Conservation (phyloP, 2,797 vertebrate genomes). For the Onychomys leucogaster region DNA sequence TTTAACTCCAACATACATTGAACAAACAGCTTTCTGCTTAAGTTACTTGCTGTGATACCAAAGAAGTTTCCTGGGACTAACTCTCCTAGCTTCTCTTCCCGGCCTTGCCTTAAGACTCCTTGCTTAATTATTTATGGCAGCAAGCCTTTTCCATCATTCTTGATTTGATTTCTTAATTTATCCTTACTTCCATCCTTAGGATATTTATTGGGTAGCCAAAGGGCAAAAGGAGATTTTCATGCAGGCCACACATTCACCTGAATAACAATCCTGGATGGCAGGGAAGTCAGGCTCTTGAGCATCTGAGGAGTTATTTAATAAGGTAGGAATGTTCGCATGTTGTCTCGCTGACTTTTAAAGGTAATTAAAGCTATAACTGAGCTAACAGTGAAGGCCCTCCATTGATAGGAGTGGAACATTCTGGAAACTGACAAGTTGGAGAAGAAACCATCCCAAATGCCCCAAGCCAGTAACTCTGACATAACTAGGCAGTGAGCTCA, state of each 20-base stretch:
- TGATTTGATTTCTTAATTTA: slow-evolving; percentile 68
- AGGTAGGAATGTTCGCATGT: slow-evolving; percentile 1
- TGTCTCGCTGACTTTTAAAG: slow-evolving; percentile 73
- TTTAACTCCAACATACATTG: background rate
- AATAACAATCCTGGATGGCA: slow-evolving; percentile 65
- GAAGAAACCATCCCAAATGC: slow-evolving; percentile 67
- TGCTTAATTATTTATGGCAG: slow-evolving; percentile 68
- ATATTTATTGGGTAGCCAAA: slow-evolving; percentile 72
- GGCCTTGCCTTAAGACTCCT: background rate
- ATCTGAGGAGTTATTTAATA: slow-evolving; percentile 26
- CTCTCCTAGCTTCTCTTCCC: slow-evolving; percentile 10
- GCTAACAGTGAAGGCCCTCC: background rate
- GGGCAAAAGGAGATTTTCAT: slow-evolving; percentile 71
- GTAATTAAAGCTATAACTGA: slow-evolving; percentile 47
- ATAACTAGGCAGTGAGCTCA: slow-evolving; percentile 64
- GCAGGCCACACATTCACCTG: slow-evolving; percentile 55
- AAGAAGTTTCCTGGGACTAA: slow-evolving; percentile 43
- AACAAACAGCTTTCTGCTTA: background rate
- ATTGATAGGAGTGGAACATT: background rate
- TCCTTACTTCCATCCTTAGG: slow-evolving; percentile 27
- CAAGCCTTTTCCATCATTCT: slow-evolving; percentile 58
- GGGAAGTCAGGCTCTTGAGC: slow-evolving; percentile 23
- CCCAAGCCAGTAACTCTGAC: slow-evolving; percentile 69
- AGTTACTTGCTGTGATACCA: background rate
- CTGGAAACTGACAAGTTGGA: slow-evolving; percentile 57